Base-by-base conservation (phyloP, 2,888 invertebrate species). In the Argyra leucocephala region DNA sequence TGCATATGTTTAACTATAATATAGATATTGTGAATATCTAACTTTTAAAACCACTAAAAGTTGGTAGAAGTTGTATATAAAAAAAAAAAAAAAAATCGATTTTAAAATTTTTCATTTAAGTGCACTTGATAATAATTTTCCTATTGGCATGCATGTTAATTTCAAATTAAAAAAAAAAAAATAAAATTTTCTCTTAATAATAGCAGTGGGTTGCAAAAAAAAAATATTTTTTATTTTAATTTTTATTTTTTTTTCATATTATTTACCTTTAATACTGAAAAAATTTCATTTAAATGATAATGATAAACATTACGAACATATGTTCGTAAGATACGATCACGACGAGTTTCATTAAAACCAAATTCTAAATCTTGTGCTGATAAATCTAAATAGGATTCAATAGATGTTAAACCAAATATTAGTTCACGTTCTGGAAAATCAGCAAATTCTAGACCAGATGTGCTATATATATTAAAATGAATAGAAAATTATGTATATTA, bases 231-330 rank as follows among this genome's bases (percentile, higher is more conserved):
- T 24, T 36, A 37, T 61, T 1, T 57, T 36, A 61, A 58, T 21
- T 24, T 1, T 26, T 36, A 12, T 15, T 57, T 21, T n/a, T 6
- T 31, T 58, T 62, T 36, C 36, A 57, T 22, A 57, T 15, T 22
- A 61, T 68, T 71, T 63, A 80, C 80, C 78, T 84, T 84, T 72
- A 96, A 83, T 64, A 96, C 94, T 64, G 95, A 93, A 80, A 93
- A 92, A 75, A 93, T 93, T 82, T 96, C 96, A 81, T 93, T 94
- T 72, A 96, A 85, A 81, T 97, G 96, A 81, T 90, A 97, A 76
- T 91, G 90, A 81, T 92, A 97, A 66, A 95, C 89, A 82, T 97
- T 97, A 70, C 96, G 86, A 69, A 96, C 95, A 80, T 92, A 91
- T 63, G 94, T 95, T 81, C 96, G 84, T 72, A 93, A 83, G 76